Base-by-base conservation (phyloP, 2,888 invertebrate species). In the Cactoblastis cactorum region DNA sequence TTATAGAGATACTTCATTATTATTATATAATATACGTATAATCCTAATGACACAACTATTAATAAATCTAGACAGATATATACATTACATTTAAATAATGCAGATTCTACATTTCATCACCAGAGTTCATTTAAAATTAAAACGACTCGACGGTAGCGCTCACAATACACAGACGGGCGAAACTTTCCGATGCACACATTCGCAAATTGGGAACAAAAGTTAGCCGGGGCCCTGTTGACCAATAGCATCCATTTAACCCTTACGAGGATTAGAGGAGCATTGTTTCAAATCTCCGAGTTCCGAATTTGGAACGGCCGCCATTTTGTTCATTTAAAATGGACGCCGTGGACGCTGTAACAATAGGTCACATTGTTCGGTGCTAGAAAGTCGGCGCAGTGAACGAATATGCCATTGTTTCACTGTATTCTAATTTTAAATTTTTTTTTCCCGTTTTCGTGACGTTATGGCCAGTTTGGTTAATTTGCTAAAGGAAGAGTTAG, bases 251-350 rank as follows among this genome's bases (percentile, higher is more conserved):
- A 81, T 84, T 85, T 83, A 88, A 85, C 87, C 87, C 84, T 86
- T 71, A 69, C 71, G 62, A 74, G 77, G 80, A 86, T 86, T 84
- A 86, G 71, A 58, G 58, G 63, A 72, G 77, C 77, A 85, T 88
- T 88, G 87, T 88, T 85, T 88, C 84, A 87, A 77, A 83, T 75
- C 75, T 73, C 69, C 58, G 67, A 74, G 74, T 77, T 74, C 70
- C 70, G 80, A 81, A 82, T 82, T 83, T 64, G 74, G 74, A 70
- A 62, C 77, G 65, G 74, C 67, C 76, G 88, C 88, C 88, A 89
- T 89, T 85, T 88, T 88, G 84, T 81, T 87, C 83, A 84, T 87
- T 87, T 88, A 85, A 85, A 87, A 89, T 86, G 86, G 89, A 87
- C 88, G 85, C 63, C 70, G 89, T 86, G 86, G 89, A 87, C 88